Conservation (phyloP, 1,140 invertebrate genomes). For the Temnothorax nylanderi region DNA sequence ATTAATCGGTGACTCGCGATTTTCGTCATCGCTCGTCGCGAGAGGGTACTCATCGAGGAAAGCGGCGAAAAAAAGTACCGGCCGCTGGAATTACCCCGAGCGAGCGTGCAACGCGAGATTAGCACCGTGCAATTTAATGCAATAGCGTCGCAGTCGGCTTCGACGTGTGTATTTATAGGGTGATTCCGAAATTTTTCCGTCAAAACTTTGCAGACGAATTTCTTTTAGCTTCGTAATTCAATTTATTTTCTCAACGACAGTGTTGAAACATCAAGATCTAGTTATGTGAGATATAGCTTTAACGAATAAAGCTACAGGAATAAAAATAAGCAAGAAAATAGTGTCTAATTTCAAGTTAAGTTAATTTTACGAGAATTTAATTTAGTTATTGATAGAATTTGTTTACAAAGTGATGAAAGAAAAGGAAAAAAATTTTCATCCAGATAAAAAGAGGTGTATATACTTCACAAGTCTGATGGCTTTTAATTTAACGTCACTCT, state of each 20-base stretch:
- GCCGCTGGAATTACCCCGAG: slow-evolving; percentile 43
- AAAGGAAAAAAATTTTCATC: neutral
- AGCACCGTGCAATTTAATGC: slow-evolving; percentile 69
- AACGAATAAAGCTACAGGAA: neutral
- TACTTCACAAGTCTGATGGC: too few species aligned
- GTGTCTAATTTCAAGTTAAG: neutral
- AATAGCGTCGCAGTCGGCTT: slow-evolving; percentile 37
- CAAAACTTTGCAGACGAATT: neutral
- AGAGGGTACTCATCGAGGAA: slow-evolving; percentile 17
- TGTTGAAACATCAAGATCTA: neutral
- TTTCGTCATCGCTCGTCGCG: slow-evolving; percentile 27
- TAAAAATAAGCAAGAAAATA: neutral
- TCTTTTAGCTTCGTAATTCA: neutral
- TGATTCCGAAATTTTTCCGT: neutral
- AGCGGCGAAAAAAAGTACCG: slow-evolving; percentile 1
- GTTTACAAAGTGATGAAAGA: neutral
- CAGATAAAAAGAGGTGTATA: neutral
- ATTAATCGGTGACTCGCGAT: slow-evolving; percentile 40
- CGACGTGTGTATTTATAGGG: slow-evolving; percentile 8
- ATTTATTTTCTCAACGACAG: neutral
- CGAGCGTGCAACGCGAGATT: slow-evolving; percentile 53
- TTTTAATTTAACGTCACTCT: slow-evolving; percentile 12
- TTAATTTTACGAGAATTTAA: neutral
- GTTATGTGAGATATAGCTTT: neutral
- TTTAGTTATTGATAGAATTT: neutral